Evolutionary conservation across 2,888 invertebrate species (phyloP), one percentile per base, ranked within the genome.

Genomic region (Himalopsyche kuldschensis): DNA sequence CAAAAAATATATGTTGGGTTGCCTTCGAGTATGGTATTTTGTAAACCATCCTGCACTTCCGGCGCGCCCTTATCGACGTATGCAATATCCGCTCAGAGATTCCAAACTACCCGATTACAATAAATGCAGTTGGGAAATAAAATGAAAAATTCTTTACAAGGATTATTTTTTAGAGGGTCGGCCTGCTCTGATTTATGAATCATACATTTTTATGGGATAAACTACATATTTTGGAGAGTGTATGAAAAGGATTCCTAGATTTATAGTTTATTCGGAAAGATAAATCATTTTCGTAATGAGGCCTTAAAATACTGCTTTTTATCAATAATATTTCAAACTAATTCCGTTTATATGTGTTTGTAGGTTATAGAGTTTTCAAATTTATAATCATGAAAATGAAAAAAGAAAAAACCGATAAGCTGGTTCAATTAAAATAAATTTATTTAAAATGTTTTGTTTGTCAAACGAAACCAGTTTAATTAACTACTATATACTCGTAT

Each of bases 51-150:
- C 63, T 63, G 75, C 82, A 75, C 79, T 79, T 79, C 79, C 76
- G 79, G 63, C 79, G 32, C 75, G 41, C 82, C 82, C 82, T 82
- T 47, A 75, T 82, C 82, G 79, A 47, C 41, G 75, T n/a, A 46
- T 76, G 75, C 47, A 78, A 82, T 82, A 82, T 82, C 78, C 82
- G 41, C 75, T 47, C 82, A 78, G 82, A 35, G 82, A 35, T 78
- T 63, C 69, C 30, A 82, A 82, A 79, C 75, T 47, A 69, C 69
- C 30, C 69, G 69, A 69, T 69, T 69, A 69, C 69, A 69, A 69
- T 69, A 69, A 69, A 69, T 69, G 69, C 69, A 69, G 69, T 69
- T 69, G 69, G 69, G 27, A 69, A 69, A 69, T 69, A 69, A 69
- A 69, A 69, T 69, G 69, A 69, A 69, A 69, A 69, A 69, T 69